A percentile compares a stretch with the other conserved stretches of the same genome.
These are phyloP conservation scores for Anoplolepis gracilipes DNA, from an alignment of 1,140 invertebrate species.

Conservation along the genomic window DNA sequence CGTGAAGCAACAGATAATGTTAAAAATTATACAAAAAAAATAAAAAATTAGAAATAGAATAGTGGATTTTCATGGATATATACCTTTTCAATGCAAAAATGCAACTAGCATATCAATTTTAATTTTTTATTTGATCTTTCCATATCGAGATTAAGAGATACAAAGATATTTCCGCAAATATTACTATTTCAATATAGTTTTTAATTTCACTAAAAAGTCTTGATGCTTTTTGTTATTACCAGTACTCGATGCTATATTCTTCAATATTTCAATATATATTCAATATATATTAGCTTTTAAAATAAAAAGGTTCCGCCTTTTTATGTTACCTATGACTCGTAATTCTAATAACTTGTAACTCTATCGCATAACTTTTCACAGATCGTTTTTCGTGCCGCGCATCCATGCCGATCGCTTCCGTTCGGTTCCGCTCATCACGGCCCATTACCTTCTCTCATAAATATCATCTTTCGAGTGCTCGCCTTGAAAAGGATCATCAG, in stretches of 20 bases:
- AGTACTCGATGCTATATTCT: no score
- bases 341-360: constrained; percentile 57
- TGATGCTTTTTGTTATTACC: background rate
- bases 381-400: constrained; percentile 47
- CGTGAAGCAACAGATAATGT: background rate
- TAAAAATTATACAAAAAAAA: background rate
- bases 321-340: background rate
- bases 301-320: background rate
- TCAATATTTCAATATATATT: background rate
- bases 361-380: constrained; percentile 20
- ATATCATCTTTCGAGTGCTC: constrained; percentile 64
- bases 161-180: no score
- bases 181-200: no score
- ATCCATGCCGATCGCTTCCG: constrained; percentile 57
- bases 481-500: constrained; percentile 63
- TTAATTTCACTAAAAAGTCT: background rate
- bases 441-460: constrained; percentile 72
- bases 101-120: background rate
- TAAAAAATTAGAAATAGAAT: background rate
- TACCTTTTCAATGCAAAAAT: background rate
- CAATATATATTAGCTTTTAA: no score
- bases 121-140: background rate
- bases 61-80: background rate
- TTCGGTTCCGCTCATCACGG: constrained; percentile 71
- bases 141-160: no score